Base-by-base conservation (phyloP, 2,113 vertebrate species). In the Bettongia penicillata region DNA sequence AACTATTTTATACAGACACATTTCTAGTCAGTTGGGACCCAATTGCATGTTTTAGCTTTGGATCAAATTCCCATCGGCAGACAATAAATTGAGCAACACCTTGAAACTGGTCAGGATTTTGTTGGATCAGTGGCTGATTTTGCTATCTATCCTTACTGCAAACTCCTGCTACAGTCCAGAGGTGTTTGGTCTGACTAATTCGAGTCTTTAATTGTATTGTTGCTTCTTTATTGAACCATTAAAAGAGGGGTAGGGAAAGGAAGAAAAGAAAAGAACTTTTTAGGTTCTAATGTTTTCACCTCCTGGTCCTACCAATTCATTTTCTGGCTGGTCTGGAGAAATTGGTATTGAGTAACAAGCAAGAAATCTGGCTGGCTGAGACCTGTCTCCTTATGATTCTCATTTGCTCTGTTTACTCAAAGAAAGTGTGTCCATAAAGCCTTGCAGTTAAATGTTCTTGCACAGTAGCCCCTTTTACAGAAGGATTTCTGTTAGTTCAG, bases 401-500 rank as follows among this genome's bases (percentile, higher is more conserved):
- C 94, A 47, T 89, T 95, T 84, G 96, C 61, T 92, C 24, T 0
- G 0, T 93, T 98, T 97, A 94, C 94, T 96, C 94, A 95, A 51
- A 19, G 94, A 97, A 94, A 90, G 8, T 8, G 28, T 53, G 53
- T 93, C 95, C 92, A 43, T 0, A 23, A 97, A 93, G 94, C 95
- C 92, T 97, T 95, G 97, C 95, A 96, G 94, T 89, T 68, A 95
- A 92, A 95, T 93, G 28, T 28, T 98, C 93, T 93, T 95, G 91
- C 90, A 96, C 97, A 98, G 90, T 95, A 97, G 97, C 53, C 94
- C 95, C 91, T 97, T 98, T 98, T 90, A 90, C 95, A 0, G 51
- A 97, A 93, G 94, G 96, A 51, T 6, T 90, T 52, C 97, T 98
- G 97, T 98, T 98, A 97, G 96, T 96, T 96, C 97, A 98, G 97